Conservation (phyloP, 2,888 invertebrate species). For the Agrochola circellaris region DNA sequence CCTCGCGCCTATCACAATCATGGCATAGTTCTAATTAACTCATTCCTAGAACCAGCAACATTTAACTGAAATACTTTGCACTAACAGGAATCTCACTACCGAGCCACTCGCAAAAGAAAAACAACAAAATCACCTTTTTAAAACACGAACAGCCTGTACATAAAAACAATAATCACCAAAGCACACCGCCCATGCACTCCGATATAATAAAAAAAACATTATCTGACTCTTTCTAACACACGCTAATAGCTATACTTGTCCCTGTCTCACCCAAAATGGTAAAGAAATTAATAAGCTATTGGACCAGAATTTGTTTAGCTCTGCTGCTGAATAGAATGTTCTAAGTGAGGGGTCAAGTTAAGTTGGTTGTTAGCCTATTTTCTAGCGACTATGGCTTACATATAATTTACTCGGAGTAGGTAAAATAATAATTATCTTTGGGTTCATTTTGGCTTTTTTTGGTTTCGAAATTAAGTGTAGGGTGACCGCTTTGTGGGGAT, state of each 20-base stretch:
- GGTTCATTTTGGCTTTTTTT: constrained; percentile 77
- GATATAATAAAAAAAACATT: constrained; percentile 74
- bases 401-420: constrained; percentile 84
- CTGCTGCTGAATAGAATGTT: neutral
- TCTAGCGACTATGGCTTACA: constrained; percentile 60
- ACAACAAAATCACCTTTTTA: constrained; percentile 23
- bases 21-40: constrained; percentile 25
- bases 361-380: constrained; percentile 56
- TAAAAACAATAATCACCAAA: constrained; percentile 81
- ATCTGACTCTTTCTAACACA: constrained; percentile 73
- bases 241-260: constrained; percentile 75
- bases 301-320: constrained; percentile 72
- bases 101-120: constrained; percentile 11
- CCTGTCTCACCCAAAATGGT: constrained; percentile 73
- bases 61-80: constrained; percentile 19
- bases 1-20: constrained; percentile 7
- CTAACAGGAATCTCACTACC: constrained; percentile 26
- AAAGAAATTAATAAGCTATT: constrained; percentile 81
- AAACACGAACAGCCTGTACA: constrained; percentile 72
- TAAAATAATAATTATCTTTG: constrained; percentile 87
- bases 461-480: constrained; percentile 75
- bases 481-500: constrained; percentile 64
- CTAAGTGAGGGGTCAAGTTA: neutral
- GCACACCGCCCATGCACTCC: constrained; percentile 80
- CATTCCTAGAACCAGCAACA: constrained; percentile 34